A percentile compares a stretch with the other conserved stretches of the same genome.
phyloP scores from a whole-genome alignment of 2,113 vertebrate genomes.

The Brachypteracias leptosomus region DNA sequence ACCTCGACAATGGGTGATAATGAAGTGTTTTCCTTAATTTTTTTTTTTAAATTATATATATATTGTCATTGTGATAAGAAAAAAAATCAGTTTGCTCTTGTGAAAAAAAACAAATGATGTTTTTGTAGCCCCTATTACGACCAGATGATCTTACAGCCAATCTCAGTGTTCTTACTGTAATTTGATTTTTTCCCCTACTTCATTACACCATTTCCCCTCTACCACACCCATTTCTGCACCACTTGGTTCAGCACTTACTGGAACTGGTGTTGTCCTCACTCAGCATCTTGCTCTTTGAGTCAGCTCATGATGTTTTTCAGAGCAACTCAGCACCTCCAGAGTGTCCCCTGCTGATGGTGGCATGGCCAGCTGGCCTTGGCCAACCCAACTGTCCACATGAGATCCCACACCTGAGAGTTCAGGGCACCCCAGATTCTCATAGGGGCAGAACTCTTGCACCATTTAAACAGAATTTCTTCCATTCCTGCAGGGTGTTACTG shows the following conservation, averaged over 20 bases:
- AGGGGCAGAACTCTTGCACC: too few relatives aligned
- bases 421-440: background rate
- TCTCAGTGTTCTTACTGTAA: fast-evolving
- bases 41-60: too few relatives aligned
- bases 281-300: background rate
- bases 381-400: fast-evolving
- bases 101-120: background rate
- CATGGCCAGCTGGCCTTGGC: background rate
- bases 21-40: background rate
- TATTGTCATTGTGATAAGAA: background rate
- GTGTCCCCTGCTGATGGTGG: fast-evolving
- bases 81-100: background rate
- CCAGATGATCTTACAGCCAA: background rate
- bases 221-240: background rate
- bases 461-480: background rate
- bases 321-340: background rate
- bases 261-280: background rate
- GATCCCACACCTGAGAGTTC: background rate
- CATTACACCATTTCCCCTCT: fast-evolving
- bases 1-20: background rate
- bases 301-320: background rate
- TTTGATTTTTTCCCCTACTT: background rate
- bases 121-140: too few relatives aligned
- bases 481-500: too few relatives aligned
- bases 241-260: background rate